phyloP scores from a whole-genome alignment of 2,888 invertebrate genomes.

The Cephalotes varians region DNA sequence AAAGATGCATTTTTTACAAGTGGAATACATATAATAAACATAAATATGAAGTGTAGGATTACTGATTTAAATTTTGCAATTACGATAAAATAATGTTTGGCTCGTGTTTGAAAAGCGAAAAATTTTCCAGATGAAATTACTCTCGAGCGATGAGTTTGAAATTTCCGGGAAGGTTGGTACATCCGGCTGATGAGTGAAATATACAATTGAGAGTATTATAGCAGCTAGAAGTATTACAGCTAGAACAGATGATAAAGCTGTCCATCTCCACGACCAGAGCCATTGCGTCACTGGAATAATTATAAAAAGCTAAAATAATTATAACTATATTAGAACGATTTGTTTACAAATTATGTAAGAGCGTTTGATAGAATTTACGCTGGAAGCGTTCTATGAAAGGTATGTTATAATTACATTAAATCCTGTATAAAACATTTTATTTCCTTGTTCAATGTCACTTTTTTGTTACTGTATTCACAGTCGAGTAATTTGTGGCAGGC shows the following conservation, averaged over 20 bases:
- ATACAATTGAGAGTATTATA: conserved; percentile 69
- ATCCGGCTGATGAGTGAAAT: conserved; percentile 58
- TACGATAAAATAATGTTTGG: not conserved
- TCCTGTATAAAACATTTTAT: not conserved
- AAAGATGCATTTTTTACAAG: not conserved
- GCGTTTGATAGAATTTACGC: not conserved
- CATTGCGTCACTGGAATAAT: conserved; percentile 76
- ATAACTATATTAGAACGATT: conserved; percentile 9
- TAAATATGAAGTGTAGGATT: not conserved
- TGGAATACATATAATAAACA: not conserved
- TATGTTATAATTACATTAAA: not conserved
- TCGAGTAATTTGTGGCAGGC: too few relatives aligned
- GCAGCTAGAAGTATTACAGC: conserved; percentile 73
- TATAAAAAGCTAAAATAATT: too few relatives aligned
- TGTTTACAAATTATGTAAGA: not conserved
- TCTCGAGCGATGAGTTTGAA: conserved; percentile 63
- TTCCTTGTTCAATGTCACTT: not conserved
- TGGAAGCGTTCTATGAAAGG: not conserved
- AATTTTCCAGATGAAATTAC: conserved; percentile 53
- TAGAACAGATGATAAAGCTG: conserved; percentile 71
- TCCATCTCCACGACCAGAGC: conserved; percentile 78
- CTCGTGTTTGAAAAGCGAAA: not conserved
- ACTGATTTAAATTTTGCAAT: conserved; percentile 3
- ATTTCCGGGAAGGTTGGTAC: conserved; percentile 64
- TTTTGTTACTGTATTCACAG: not conserved